Conservation (phyloP, 2,113 vertebrate genomes). For the Crotalus horridus region DNA sequence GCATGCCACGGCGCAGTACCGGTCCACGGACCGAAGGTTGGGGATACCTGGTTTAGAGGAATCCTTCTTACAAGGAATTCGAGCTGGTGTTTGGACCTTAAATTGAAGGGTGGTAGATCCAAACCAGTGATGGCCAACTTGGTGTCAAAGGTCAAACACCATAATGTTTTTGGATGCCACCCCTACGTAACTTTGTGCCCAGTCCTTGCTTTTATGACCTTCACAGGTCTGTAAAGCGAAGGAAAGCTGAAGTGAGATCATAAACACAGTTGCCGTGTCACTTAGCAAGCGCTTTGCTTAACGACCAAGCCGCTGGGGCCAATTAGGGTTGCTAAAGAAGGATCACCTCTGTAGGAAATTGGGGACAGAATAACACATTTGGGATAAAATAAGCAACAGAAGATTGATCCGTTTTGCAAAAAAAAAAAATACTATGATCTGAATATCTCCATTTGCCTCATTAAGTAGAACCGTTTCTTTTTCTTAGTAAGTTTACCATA, state of each 20-base stretch:
- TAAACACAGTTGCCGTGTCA: neutral
- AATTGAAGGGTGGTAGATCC: neutral
- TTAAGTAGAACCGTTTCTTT: neutral
- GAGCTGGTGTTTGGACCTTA: neutral
- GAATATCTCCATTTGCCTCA: neutral
- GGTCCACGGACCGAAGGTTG: too few relatives aligned
- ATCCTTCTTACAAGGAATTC: neutral
- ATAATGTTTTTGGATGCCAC: neutral
- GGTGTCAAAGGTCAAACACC: neutral
- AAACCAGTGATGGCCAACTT: neutral
- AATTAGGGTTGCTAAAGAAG: neutral
- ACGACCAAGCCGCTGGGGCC: neutral
- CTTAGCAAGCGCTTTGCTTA: neutral
- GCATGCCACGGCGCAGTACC: too few relatives aligned
- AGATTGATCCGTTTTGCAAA: neutral
- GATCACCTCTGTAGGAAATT: neutral
- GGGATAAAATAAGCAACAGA: neutral
- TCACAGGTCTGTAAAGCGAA: neutral
- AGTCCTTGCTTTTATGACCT: neutral
- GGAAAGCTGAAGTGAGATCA: neutral
- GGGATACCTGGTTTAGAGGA: neutral
- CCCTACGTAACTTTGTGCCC: neutral
- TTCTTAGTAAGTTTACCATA: neutral
- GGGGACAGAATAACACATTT: neutral
- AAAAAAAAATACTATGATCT: neutral